Conservation (phyloP, 2,888 invertebrate species). For the Caenorhabditis angaria region DNA sequence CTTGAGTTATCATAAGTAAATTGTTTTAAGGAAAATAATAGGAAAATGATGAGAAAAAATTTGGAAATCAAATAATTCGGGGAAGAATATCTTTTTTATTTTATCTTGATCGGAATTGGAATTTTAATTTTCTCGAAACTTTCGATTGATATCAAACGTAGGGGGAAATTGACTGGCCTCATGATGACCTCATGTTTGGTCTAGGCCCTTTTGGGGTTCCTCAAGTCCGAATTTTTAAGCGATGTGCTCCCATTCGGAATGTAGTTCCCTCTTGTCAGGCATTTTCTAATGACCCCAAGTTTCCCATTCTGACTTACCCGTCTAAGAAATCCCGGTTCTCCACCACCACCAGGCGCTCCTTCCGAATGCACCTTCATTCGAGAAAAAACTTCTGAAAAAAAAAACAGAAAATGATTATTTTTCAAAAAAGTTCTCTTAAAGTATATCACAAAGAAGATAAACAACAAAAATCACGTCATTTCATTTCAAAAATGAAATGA, state of each 20-base stretch:
- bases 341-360: constrained; percentile 28
- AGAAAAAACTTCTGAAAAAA: not conserved
- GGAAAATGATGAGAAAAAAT: constrained; percentile 5
- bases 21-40: constrained; percentile 5
- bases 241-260: too few relatives aligned
- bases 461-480: not conserved
- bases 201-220: too few relatives aligned
- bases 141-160: not conserved
- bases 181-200: not conserved
- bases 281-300: too few relatives aligned
- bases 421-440: too few relatives aligned
- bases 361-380: constrained; percentile 43
- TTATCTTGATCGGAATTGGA: too few relatives aligned
- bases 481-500: not conserved
- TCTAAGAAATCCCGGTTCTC: constrained; percentile 25
- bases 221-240: too few relatives aligned
- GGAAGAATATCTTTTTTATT: not conserved
- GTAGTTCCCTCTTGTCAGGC: too few relatives aligned
- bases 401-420: not conserved
- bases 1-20: constrained; percentile 21
- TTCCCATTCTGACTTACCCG: constrained; percentile 24
- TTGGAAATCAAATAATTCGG: not conserved
- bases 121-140: constrained; percentile 1
- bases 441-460: too few relatives aligned
- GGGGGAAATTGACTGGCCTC: not conserved